Percentiles rank a stretch among this genome's conserved stretches.
phyloP scores from a whole-genome alignment of 2,113 vertebrate species.

The Apteryx mantelli region DNA sequence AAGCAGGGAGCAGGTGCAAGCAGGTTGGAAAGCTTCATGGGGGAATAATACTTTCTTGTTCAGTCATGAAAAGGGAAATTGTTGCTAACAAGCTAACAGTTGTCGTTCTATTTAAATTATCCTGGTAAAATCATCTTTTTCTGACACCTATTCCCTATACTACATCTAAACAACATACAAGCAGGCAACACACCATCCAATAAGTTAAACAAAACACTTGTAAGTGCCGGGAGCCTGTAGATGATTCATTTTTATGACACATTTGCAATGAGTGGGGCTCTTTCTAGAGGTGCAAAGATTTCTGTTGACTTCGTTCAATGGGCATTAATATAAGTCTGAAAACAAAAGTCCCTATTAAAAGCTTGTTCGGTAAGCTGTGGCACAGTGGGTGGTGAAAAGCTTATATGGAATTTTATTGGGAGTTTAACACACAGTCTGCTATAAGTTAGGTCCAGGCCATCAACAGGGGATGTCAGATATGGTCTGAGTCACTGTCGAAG shows the following conservation, averaged over 20 bases:
- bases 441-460: neutral
- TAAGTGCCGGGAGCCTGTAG: constrained; percentile 16
- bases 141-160: constrained; percentile 35
- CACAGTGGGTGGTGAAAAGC: neutral
- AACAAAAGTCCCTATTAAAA: constrained; percentile 15
- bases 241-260: constrained; percentile 32
- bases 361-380: neutral
- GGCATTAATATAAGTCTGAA: neutral
- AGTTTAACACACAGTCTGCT: neutral
- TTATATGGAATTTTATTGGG: neutral
- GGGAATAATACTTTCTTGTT: constrained; percentile 29
- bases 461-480: neutral
- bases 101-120: constrained; percentile 63
- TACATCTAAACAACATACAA: constrained; percentile 3
- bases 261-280: neutral
- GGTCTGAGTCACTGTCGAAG: neutral
- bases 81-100: constrained; percentile 53
- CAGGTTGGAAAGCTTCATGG: neutral
- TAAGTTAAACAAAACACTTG: constrained; percentile 21
- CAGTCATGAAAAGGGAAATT: constrained; percentile 44
- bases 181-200: neutral
- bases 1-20: constrained; percentile 2
- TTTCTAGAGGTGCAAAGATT: neutral
- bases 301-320: constrained; percentile 3
- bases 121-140: constrained; percentile 30